A percentile compares a stretch with the other conserved stretches of the same genome.
Evolutionary conservation across 35 echinoderm and acorn worm genomes (phyloP).

Genomic region (Eucidaris tribuloides): DNA sequence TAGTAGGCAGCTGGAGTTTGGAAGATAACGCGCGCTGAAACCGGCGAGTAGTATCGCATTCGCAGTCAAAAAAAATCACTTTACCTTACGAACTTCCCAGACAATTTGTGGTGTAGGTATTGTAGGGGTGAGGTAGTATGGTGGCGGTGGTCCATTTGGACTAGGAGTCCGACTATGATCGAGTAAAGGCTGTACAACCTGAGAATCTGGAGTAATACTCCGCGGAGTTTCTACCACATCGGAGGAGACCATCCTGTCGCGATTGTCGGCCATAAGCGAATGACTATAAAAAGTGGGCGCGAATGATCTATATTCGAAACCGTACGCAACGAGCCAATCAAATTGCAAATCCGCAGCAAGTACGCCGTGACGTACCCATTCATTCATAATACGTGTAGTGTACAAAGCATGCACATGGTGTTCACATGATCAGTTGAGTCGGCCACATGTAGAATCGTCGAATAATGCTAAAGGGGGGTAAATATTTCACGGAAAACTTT

Average conservation of each 20-base stretch:
- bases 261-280: slow-evolving; percentile 19
- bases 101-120: not conserved
- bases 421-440: slow-evolving; percentile 37
- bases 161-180: not conserved
- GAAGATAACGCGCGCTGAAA: not conserved
- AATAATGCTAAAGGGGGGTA: too few species aligned
- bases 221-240: not conserved
- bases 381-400: not conserved
- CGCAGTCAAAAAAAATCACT: not conserved
- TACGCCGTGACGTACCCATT: slow-evolving; percentile 3
- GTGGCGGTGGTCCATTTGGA: not conserved
- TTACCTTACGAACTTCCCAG: slow-evolving; percentile 18
- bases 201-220: slow-evolving; percentile 7
- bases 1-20: too few species aligned
- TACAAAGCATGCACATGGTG: slow-evolving; percentile 14
- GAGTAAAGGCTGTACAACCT: not conserved
- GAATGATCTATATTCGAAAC: not conserved
- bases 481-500: too few species aligned
- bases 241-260: slow-evolving; percentile 4
- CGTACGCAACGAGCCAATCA: not conserved
- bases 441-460: too few species aligned
- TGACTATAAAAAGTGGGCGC: not conserved
- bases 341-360: not conserved
- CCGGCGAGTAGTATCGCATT: not conserved
- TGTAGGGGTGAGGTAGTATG: not conserved